These are phyloP conservation scores for Drosophila birchii DNA, from an alignment of 2,888 invertebrate species.

Conservation along the genomic window DNA sequence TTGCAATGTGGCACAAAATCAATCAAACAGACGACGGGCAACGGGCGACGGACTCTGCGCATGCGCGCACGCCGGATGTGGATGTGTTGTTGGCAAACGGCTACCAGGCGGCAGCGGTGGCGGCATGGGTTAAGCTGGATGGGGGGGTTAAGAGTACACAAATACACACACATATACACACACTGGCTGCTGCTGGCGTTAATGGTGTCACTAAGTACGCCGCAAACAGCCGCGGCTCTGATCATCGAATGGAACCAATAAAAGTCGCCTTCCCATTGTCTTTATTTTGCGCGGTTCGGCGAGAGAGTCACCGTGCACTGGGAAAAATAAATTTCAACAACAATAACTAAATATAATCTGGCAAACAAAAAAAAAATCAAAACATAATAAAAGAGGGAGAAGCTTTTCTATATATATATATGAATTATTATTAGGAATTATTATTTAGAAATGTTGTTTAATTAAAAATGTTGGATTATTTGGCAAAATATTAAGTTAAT, in stretches of 20 bases:
- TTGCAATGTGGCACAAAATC: slow-evolving; percentile 79
- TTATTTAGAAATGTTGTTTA: not conserved
- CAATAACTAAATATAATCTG: no score
- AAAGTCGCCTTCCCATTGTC: slow-evolving; percentile 76
- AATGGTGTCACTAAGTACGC: slow-evolving; percentile 82
- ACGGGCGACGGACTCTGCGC: slow-evolving; percentile 41
- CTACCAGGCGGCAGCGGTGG: slow-evolving; percentile 24
- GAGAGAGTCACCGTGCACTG: not conserved
- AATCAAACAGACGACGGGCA: slow-evolving; percentile 71
- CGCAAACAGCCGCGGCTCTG: slow-evolving; percentile 66
- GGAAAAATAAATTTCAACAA: not conserved
- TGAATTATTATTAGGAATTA: not conserved
- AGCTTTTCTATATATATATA: not conserved
- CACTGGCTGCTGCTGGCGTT: slow-evolving; percentile 56
- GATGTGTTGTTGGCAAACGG: slow-evolving; percentile 53
- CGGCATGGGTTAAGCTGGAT: slow-evolving; percentile 1
- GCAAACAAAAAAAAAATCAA: accelerated
- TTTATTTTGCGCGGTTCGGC: slow-evolving; percentile 69
- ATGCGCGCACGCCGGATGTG: slow-evolving; percentile 74
- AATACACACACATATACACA: slow-evolving; percentile 22
- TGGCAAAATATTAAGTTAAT: no score
- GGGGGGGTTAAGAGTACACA: slow-evolving; percentile 8
- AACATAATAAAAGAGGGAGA: accelerated
- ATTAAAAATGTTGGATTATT: not conserved
- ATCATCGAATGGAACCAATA: slow-evolving; percentile 84